A percentile compares a stretch with the other conserved stretches of the same genome.
Evolutionary conservation across 2,113 vertebrate species (phyloP).

Genomic region (Ardeotis arabs): DNA sequence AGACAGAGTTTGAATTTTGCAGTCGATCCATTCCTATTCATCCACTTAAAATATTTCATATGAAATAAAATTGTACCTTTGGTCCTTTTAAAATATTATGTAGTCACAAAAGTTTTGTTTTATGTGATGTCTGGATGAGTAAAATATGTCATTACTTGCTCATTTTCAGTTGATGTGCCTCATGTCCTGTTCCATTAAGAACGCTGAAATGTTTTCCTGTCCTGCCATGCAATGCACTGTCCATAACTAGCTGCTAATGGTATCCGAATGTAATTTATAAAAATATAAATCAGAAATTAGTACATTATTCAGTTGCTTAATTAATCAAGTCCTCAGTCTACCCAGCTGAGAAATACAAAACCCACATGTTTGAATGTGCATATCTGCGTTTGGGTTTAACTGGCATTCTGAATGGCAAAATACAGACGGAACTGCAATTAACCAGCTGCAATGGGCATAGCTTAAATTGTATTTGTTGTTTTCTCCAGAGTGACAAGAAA

Average conservation of each 20-base stretch:
- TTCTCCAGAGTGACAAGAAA: conserved; percentile 11
- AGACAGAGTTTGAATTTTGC: not conserved
- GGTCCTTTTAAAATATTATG: not conserved
- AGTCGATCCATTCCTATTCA: not conserved
- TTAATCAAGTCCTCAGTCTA: conserved; percentile 44
- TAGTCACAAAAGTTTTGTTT: conserved; percentile 16
- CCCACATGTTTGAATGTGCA: not conserved
- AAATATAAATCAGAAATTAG: conserved; percentile 47
- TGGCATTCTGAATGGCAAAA: not conserved
- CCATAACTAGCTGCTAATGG: not conserved
- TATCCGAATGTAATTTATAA: conserved; percentile 43
- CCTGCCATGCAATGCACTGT: not conserved
- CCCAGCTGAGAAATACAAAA: not conserved
- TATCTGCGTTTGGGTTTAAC: not conserved
- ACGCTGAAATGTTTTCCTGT: conserved; percentile 62
- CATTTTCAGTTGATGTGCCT: conserved; percentile 36
- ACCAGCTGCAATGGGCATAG: not conserved
- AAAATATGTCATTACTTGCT: not conserved
- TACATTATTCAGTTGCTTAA: conserved; percentile 61
- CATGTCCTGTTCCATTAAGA: conserved; percentile 10
- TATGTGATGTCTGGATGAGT: not conserved
- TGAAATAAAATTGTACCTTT: conserved; percentile 13
- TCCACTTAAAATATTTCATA: conserved; percentile 7
- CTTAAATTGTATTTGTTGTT: not conserved
- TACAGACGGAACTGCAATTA: conserved; percentile 16